Evolutionary conservation across 2,113 vertebrate genomes (phyloP).

Genomic region (Baryphthengus martii): DNA sequence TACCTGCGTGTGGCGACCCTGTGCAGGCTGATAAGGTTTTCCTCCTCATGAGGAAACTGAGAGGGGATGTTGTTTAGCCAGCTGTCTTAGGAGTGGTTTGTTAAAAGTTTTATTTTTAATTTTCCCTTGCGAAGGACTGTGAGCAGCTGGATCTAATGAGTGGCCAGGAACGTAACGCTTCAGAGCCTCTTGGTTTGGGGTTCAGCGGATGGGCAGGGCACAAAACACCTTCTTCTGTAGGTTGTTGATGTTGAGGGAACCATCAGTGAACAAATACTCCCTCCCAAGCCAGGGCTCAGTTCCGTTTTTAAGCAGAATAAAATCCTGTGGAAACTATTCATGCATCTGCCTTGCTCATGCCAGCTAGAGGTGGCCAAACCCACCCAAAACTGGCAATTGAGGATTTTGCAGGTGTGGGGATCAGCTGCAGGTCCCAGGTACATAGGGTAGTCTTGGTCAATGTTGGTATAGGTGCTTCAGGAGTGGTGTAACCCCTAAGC

Average conservation of each 20-base stretch:
- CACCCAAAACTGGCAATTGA: not conserved
- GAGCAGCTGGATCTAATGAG: accelerated
- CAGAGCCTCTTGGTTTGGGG: accelerated
- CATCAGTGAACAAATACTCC: too few relatives aligned
- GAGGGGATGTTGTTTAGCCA: not conserved
- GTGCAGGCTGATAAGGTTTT: accelerated
- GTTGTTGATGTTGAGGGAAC: accelerated
- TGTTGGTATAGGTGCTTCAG: not conserved
- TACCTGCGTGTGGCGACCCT: too few relatives aligned
- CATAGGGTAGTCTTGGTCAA: not conserved
- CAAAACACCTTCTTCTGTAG: accelerated
- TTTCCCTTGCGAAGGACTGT: accelerated
- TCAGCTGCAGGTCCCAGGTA: accelerated
- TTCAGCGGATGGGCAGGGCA: accelerated
- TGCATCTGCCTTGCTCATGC: accelerated
- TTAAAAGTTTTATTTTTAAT: too few relatives aligned
- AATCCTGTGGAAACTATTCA: accelerated
- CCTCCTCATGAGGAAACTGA: accelerated
- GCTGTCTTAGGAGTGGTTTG: accelerated
- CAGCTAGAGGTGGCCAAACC: not conserved
- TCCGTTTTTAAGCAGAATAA: not conserved
- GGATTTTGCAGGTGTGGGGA: not conserved
- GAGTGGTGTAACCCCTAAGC: not conserved
- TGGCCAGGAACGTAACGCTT: accelerated
- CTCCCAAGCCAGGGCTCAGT: accelerated